These are phyloP conservation scores for Nasonovia ribisnigri DNA, from an alignment of 2,888 invertebrate genomes.

Conservation along the genomic window DNA sequence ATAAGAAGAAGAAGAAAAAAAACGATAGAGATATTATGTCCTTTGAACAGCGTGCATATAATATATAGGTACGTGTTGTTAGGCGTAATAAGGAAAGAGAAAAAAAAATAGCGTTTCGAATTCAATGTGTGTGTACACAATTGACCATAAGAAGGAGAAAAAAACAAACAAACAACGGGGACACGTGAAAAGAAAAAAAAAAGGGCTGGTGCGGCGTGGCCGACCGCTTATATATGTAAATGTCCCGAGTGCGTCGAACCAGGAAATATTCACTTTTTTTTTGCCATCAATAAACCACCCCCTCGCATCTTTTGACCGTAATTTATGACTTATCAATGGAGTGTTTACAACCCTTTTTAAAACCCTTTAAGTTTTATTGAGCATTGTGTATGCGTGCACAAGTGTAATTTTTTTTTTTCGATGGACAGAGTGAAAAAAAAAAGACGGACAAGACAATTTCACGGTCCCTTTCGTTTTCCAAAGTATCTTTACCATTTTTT, in stretches of 20 bases:
- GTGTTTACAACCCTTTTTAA: slow-evolving; percentile 64
- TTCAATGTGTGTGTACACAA: slow-evolving; percentile 48
- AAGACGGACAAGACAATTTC: slow-evolving; percentile 40
- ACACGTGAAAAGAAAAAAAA: slow-evolving; percentile 41
- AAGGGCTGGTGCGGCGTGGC: slow-evolving; percentile 26
- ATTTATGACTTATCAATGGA: slow-evolving; percentile 64
- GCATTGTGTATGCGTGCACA: slow-evolving; percentile 34
- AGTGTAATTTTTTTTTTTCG: not conserved
- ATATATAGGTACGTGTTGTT: slow-evolving; percentile 30
- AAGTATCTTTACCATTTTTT: slow-evolving; percentile 29
- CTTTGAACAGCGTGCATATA: slow-evolving; percentile 36
- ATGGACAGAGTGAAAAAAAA: not conserved
- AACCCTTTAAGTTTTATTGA: slow-evolving; percentile 63
- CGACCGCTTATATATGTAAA: slow-evolving; percentile 47
- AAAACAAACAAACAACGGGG: slow-evolving; percentile 54
- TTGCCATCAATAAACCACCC: slow-evolving; percentile 56
- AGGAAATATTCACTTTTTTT: slow-evolving; percentile 62
- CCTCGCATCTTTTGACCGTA: slow-evolving; percentile 40
- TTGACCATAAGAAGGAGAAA: slow-evolving; percentile 54
- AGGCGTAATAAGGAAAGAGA: slow-evolving; percentile 16
- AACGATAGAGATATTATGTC: slow-evolving; percentile 38
- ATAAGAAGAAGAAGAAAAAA: slow-evolving; percentile 15
- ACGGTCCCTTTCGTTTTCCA: slow-evolving; percentile 62
- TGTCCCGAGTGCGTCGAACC: slow-evolving; percentile 63
- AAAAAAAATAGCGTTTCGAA: slow-evolving; percentile 57